Percentiles rank a stretch among this genome's conserved stretches.
These are phyloP conservation scores for Heterotilapia buettikoferi DNA, from an alignment of 2,113 vertebrate genomes.

Conservation along the genomic window DNA sequence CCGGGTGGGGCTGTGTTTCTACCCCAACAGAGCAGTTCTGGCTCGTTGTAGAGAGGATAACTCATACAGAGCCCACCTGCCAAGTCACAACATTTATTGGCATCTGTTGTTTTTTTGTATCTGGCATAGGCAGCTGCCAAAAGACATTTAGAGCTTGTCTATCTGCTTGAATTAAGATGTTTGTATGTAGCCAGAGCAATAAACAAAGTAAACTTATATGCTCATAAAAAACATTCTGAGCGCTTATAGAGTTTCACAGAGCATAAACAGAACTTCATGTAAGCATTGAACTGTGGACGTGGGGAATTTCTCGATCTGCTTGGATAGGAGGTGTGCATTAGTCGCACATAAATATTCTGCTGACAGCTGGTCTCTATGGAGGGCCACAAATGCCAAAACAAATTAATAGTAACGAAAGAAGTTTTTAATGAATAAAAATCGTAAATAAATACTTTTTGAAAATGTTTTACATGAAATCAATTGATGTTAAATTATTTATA, in stretches of 20 bases:
- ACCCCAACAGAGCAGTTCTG: slow-evolving; percentile 27
- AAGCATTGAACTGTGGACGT: not conserved
- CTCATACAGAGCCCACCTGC: slow-evolving; percentile 15
- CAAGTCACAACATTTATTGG: not conserved
- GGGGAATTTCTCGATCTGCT: not conserved
- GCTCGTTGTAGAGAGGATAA: not conserved
- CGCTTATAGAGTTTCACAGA: not conserved
- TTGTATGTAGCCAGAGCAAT: not conserved
- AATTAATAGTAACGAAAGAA: fast-evolving
- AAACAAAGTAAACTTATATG: not conserved
- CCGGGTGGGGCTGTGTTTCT: slow-evolving; percentile 27
- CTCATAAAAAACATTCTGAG: not conserved
- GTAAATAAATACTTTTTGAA: not conserved
- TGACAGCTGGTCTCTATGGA: fast-evolving
- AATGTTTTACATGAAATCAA: not conserved
- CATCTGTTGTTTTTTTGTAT: not conserved
- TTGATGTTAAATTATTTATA: not conserved
- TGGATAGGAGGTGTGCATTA: not conserved
- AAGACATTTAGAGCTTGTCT: not conserved
- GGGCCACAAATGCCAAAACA: not conserved
- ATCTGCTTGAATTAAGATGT: not conserved
- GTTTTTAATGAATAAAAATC: fast-evolving
- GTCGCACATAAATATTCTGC: not conserved
- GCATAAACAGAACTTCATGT: not conserved
- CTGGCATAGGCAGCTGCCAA: not conserved